These are phyloP conservation scores for Drosophila suzukii DNA, from an alignment of 1,140 invertebrate genomes.

Conservation along the genomic window DNA sequence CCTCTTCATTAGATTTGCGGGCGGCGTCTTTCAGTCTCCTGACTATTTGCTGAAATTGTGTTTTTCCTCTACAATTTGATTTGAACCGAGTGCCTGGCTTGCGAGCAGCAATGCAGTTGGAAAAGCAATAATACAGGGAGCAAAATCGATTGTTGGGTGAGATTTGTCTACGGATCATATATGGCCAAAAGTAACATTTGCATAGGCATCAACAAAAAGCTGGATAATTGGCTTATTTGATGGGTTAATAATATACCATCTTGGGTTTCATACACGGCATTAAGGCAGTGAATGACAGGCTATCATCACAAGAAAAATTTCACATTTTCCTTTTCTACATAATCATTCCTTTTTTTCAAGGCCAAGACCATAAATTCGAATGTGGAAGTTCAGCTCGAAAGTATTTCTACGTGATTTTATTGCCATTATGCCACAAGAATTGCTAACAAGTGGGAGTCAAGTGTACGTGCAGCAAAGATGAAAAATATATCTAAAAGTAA, in stretches of 20 bases:
- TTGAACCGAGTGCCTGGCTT: slow-evolving; percentile 24
- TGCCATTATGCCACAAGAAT: not conserved
- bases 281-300: not conserved
- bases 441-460: slow-evolving; percentile 2
- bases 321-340: too few relatives aligned
- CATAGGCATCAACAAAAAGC: not conserved
- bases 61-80: slow-evolving; percentile 35
- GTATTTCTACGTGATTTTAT: slow-evolving; percentile 49
- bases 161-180: not conserved
- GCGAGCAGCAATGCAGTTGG: slow-evolving; percentile 2
- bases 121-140: slow-evolving; percentile 21
- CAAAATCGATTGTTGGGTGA: slow-evolving; percentile 21
- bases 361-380: slow-evolving; percentile 2
- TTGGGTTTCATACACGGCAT: not conserved
- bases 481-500: slow-evolving; percentile 11
- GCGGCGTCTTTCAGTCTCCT: slow-evolving; percentile 15
- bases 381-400: slow-evolving; percentile 13
- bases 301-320: not conserved
- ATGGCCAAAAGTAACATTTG: not conserved
- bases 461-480: slow-evolving; percentile 41
- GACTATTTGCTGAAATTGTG: slow-evolving; percentile 39
- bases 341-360: not conserved
- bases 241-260: not conserved
- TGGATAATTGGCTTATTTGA: not conserved
- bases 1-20: slow-evolving; percentile 39